Percentiles rank a stretch among this genome's conserved stretches.
Evolutionary conservation across 2,113 vertebrate species (phyloP).

Genomic region (Regulus satrapa): DNA sequence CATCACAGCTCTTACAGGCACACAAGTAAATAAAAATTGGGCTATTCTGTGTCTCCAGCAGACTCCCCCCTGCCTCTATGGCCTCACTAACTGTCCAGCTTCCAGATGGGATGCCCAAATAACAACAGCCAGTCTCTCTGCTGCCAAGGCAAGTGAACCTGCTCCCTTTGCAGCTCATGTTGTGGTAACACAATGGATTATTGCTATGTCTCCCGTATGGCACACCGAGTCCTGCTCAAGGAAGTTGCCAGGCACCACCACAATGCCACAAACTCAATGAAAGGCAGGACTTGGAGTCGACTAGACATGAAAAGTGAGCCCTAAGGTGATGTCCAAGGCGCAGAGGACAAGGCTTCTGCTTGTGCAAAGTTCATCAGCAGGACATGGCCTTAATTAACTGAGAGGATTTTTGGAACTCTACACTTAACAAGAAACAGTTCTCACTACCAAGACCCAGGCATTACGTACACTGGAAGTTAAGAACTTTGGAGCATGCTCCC

Average conservation of each 20-base stretch:
- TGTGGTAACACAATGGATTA: neutral
- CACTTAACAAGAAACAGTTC: neutral
- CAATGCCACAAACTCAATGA: neutral
- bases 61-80: neutral
- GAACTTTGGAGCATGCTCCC: neutral
- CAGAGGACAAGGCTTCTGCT: constrained; percentile 21
- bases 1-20: accelerated
- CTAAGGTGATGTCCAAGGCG: neutral
- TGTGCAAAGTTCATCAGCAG: constrained; percentile 52
- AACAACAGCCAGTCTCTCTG: neutral
- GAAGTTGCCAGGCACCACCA: neutral
- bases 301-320: neutral
- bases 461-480: neutral
- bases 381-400: constrained; percentile 61
- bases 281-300: neutral
- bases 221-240: neutral
- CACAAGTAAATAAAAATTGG: neutral
- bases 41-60: neutral
- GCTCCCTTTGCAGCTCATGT: neutral
- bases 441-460: neutral
- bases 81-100: neutral
- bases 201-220: neutral
- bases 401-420: constrained; percentile 38
- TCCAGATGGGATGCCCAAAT: neutral
- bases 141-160: constrained; percentile 9